Conservation (phyloP, 2,113 vertebrate genomes). For the Collichthys lucidus region DNA sequence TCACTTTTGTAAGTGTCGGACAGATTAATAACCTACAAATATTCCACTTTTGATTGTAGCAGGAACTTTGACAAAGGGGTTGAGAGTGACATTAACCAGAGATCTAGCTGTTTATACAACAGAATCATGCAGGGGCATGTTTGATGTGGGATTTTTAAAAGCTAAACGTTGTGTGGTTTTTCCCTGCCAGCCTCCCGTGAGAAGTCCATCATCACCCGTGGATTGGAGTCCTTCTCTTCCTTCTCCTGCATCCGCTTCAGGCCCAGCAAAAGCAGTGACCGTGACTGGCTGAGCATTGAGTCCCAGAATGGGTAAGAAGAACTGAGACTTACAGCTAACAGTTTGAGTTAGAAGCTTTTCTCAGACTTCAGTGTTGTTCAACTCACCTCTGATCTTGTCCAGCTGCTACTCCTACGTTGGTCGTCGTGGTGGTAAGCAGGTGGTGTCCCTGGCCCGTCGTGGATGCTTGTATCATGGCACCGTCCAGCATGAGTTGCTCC, state of each 20-base stretch:
- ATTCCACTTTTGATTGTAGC: too few species aligned
- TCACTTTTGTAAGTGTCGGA: slow-evolving; percentile 69
- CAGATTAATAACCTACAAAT: neutral
- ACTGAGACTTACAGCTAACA: neutral
- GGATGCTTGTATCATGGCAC: slow-evolving; percentile 68
- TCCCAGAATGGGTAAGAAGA: slow-evolving; percentile 68
- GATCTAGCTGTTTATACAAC: too few species aligned
- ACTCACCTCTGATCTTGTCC: neutral
- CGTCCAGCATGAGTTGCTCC: slow-evolving; percentile 78
- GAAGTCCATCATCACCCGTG: slow-evolving; percentile 60
- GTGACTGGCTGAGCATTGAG: slow-evolving; percentile 76
- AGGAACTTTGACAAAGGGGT: too few species aligned
- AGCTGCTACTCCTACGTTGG: slow-evolving; percentile 79
- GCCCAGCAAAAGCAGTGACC: slow-evolving; percentile 58
- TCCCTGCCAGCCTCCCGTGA: slow-evolving; percentile 61
- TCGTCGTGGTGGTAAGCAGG: slow-evolving; percentile 64
- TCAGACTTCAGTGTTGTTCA: neutral
- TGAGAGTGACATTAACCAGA: neutral
- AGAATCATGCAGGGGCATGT: neutral
- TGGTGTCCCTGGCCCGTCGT: slow-evolving; percentile 63
- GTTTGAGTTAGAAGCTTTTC: neutral
- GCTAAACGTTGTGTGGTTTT: too few species aligned
- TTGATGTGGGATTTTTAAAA: neutral
- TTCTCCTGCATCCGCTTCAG: slow-evolving; percentile 80
- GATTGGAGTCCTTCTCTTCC: slow-evolving; percentile 66